Conservation (phyloP, 1,140 invertebrate genomes). For the Aphelinus certus region DNA sequence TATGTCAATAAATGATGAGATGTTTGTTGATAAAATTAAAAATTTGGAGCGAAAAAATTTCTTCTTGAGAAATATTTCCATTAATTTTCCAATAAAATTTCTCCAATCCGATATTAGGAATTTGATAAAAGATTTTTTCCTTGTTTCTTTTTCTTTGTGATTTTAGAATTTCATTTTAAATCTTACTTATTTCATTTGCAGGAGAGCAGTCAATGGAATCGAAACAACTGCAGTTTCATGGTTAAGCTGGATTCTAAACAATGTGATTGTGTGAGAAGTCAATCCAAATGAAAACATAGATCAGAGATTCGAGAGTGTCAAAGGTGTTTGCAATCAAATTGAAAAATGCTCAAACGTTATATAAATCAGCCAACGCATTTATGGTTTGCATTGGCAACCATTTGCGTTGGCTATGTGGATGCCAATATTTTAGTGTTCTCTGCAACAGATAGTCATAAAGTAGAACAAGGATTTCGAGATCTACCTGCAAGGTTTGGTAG, state of each 20-base stretch:
- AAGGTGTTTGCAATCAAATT: slow-evolving; percentile 34
- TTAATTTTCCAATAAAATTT: no score
- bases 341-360: slow-evolving; percentile 53
- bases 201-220: no score
- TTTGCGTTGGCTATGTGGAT: slow-evolving; percentile 49
- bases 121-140: no score
- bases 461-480: slow-evolving; percentile 75
- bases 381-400: slow-evolving; percentile 49
- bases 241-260: slow-evolving; percentile 2
- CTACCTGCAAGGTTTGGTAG: slow-evolving; percentile 75
- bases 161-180: no score
- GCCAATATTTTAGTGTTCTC: slow-evolving; percentile 67
- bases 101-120: no score
- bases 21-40: no score
- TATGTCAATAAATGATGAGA: no score
- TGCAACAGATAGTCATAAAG: slow-evolving; percentile 59
- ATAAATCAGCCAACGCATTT: slow-evolving; percentile 46
- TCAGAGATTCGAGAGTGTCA: slow-evolving; percentile 10
- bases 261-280: slow-evolving; percentile 7
- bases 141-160: no score
- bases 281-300: slow-evolving; percentile 32
- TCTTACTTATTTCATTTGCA: no score
- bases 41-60: no score
- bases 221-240: background rate
- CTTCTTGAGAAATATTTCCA: no score